A percentile compares a stretch with the other conserved stretches of the same genome.
phyloP scores from a whole-genome alignment of 2,797 vertebrate species.

The Myotis pilosus region DNA sequence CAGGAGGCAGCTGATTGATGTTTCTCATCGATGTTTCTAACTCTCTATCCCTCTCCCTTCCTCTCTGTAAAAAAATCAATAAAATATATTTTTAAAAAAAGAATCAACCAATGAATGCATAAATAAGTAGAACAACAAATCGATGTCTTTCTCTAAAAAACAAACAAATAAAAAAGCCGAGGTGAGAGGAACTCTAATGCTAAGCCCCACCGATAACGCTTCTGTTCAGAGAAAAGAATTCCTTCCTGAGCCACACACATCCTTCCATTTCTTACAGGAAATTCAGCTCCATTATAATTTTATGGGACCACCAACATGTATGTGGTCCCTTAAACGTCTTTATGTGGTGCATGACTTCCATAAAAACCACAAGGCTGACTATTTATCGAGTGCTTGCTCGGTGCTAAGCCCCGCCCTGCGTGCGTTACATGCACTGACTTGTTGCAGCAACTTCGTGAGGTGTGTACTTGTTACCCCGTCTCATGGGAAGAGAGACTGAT shows the following conservation, averaged over 20 bases:
- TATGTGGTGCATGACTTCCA: not conserved
- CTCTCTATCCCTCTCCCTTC: too few relatives aligned
- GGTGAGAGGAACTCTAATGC: not conserved
- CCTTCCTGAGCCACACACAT: not conserved
- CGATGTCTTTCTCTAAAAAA: not conserved
- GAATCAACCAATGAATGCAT: not conserved
- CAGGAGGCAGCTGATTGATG: too few relatives aligned
- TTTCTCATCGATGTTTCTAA: too few relatives aligned
- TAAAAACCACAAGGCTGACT: not conserved
- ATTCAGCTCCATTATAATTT: not conserved
- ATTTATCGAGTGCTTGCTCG: not conserved
- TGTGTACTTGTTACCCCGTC: not conserved
- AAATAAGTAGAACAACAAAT: not conserved
- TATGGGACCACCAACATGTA: not conserved
- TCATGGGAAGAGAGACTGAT: not conserved
- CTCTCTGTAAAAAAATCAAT: too few relatives aligned
- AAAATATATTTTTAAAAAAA: too few relatives aligned
- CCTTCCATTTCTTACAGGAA: not conserved
- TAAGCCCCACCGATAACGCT: too few relatives aligned
- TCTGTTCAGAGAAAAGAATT: not conserved
- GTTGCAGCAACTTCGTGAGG: not conserved
- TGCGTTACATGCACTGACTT: not conserved
- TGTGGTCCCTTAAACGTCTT: not conserved
- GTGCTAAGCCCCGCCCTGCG: not conserved
- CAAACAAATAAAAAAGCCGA: not conserved